Conservation (phyloP, 2,888 invertebrate species). For the Pyrgus malvae region DNA sequence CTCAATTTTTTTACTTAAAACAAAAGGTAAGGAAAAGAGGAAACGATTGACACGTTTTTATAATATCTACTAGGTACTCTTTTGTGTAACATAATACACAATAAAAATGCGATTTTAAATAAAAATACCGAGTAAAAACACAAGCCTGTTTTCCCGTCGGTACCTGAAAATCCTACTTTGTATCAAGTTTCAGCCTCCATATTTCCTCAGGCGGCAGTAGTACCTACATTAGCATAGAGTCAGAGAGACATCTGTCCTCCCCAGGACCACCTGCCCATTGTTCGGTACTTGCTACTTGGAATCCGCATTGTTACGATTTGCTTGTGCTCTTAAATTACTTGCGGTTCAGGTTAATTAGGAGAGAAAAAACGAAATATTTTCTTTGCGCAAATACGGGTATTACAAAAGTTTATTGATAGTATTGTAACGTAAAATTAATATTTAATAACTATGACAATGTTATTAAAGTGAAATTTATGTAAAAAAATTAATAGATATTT, state of each 20-base stretch:
- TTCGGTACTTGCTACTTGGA: slow-evolving; percentile 23
- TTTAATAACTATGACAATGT: no score
- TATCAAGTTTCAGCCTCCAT: slow-evolving; percentile 75
- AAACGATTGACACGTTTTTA: no score
- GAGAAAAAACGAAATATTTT: no score
- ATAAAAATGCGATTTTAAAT: neutral
- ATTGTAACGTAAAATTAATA: neutral
- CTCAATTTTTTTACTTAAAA: no score
- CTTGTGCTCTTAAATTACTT: slow-evolving; percentile 5
- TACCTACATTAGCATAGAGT: slow-evolving; percentile 56
- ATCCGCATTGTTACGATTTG: slow-evolving; percentile 15
- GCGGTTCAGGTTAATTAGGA: slow-evolving; percentile 10
- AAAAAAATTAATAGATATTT: no score
- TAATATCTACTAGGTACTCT: no score
- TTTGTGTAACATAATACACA: no score
- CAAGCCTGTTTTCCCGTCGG: slow-evolving; percentile 45
- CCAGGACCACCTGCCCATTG: slow-evolving; percentile 32
- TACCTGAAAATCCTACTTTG: slow-evolving; percentile 75
- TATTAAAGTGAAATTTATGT: no score
- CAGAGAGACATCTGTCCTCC: slow-evolving; percentile 30
- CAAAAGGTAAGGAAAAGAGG: no score
- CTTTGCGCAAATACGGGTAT: neutral
- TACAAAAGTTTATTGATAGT: neutral
- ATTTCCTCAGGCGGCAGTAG: slow-evolving; percentile 57
- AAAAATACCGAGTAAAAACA: neutral